These are phyloP conservation scores for Pampus argenteus DNA, from an alignment of 2,797 vertebrate genomes.

Conservation along the genomic window DNA sequence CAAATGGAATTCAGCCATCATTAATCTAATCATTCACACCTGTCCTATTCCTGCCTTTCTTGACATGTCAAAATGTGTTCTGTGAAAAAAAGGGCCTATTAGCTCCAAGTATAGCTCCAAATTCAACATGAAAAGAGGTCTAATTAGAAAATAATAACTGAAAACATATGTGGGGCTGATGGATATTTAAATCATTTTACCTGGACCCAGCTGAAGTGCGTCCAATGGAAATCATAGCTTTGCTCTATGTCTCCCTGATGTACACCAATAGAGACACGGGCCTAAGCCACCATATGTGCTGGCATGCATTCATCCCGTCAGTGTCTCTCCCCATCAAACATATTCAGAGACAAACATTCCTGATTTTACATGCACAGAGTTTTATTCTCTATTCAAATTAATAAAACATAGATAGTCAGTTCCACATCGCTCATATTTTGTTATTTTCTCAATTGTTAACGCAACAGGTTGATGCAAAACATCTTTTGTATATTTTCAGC, in stretches of 20 bases:
- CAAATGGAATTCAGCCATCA: background rate
- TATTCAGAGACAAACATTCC: slow-evolving; percentile 31
- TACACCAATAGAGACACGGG: background rate
- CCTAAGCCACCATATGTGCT: background rate
- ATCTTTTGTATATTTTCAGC: slow-evolving; percentile 12
- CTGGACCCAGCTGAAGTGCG: background rate
- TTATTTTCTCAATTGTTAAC: background rate
- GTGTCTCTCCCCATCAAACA: slow-evolving; percentile 1
- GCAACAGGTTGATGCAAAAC: slow-evolving; percentile 12
- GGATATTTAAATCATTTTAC: background rate
- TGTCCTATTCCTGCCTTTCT: background rate
- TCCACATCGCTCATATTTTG: background rate
- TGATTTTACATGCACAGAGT: slow-evolving; percentile 27
- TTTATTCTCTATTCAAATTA: background rate
- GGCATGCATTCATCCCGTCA: slow-evolving; percentile 1
- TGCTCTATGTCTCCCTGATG: background rate
- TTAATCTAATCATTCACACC: background rate
- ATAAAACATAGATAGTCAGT: background rate
- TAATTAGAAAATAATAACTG: background rate
- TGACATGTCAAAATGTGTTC: background rate
- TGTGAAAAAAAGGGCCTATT: background rate
- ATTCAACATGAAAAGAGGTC: background rate
- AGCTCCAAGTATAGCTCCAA: background rate
- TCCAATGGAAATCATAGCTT: background rate
- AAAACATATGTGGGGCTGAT: background rate